These are phyloP conservation scores for Brachymystax lenok DNA, from an alignment of 2,797 vertebrate species.

Conservation along the genomic window DNA sequence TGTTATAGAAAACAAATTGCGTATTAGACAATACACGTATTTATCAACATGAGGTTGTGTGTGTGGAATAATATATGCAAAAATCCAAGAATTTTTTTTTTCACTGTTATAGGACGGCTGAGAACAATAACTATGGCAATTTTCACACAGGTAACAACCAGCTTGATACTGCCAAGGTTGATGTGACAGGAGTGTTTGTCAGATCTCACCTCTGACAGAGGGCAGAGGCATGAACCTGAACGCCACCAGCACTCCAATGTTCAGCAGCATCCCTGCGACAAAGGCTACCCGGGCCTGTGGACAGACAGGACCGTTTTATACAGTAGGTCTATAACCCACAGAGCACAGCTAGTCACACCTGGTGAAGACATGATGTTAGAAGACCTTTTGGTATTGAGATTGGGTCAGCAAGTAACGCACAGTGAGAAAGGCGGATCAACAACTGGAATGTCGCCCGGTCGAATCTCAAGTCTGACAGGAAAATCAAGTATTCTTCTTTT, in stretches of 20 bases:
- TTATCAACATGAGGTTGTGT: not conserved
- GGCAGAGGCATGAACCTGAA: slow-evolving; percentile 81
- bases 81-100: not conserved
- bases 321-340: not conserved
- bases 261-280: slow-evolving; percentile 75
- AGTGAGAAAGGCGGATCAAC: no score
- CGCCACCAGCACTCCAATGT: slow-evolving; percentile 78
- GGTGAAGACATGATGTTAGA: no score
- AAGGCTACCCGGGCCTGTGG: slow-evolving; percentile 81
- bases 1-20: not conserved
- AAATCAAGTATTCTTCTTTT: not conserved
- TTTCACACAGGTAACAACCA: not conserved
- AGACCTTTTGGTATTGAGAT: no score
- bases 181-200: no score
- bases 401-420: no score
- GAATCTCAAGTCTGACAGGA: not conserved
- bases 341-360: no score
- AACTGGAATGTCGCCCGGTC: not conserved
- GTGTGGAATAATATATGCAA: not conserved
- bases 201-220: slow-evolving; percentile 79
- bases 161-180: not conserved
- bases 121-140: not conserved
- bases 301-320: slow-evolving; percentile 1
- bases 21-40: not conserved
- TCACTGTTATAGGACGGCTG: not conserved